phyloP scores from a whole-genome alignment of 1,140 invertebrate genomes.

The Aphidius ervi region DNA sequence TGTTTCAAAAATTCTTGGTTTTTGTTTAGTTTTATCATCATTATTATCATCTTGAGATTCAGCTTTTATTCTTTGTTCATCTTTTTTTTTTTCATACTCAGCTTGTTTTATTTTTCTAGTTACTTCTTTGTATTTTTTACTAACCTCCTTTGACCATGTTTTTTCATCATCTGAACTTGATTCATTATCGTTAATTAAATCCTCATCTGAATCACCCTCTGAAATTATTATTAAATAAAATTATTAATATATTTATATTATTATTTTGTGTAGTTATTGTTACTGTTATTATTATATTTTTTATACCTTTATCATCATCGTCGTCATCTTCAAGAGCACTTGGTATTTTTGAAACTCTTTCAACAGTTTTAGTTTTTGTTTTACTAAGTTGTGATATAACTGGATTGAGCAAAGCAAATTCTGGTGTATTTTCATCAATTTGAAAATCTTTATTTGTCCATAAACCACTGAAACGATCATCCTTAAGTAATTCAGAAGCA shows the following conservation, averaged over 20 bases:
- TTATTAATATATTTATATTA: conserved; percentile 7
- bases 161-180: conserved; percentile 68
- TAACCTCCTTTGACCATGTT: conserved; percentile 73
- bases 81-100: conserved; percentile 46
- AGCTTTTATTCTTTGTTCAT: neutral
- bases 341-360: neutral
- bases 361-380: conserved; percentile 49
- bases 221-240: conserved; percentile 12
- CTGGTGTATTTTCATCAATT: conserved; percentile 82
- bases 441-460: conserved; percentile 94
- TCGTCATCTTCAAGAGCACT: too few species aligned
- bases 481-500: conserved; percentile 68
- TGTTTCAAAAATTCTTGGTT: conserved; percentile 63
- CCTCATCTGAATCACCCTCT: conserved; percentile 33
- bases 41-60: conserved; percentile 39
- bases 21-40: conserved; percentile 40
- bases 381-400: conserved; percentile 79
- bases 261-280: too few species aligned
- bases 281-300: neutral
- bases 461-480: conserved; percentile 83
- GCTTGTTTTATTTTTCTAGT: conserved; percentile 49
- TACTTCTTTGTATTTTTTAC: conserved; percentile 64
- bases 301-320: conserved; percentile 30
- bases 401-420: conserved; percentile 84
- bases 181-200: conserved; percentile 36